phyloP scores from a whole-genome alignment of 1,140 invertebrate genomes.

The Drosophila santomea region DNA sequence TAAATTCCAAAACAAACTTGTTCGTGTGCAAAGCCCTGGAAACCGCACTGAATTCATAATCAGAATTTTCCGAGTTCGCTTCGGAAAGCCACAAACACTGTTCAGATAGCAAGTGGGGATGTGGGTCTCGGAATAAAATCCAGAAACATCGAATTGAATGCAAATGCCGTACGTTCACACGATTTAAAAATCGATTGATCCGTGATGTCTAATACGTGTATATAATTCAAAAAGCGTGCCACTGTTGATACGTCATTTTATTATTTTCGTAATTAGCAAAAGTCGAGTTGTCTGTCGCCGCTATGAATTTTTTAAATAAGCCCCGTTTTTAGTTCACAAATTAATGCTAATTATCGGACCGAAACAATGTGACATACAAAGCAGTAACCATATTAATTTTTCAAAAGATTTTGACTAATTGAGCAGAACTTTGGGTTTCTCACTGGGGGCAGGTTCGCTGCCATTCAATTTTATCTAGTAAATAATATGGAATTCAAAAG shows the following conservation, averaged over 20 bases:
- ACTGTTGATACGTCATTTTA: conserved; percentile 26
- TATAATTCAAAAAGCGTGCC: conserved; percentile 46
- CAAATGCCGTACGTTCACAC: conserved; percentile 2
- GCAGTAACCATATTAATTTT: neutral
- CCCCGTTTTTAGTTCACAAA: conserved; percentile 38
- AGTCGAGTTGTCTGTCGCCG: conserved; percentile 1
- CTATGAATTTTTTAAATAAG: conserved; percentile 36
- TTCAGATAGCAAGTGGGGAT: conserved; percentile 17
- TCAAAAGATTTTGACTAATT: conserved; percentile 6
- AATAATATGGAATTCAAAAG: neutral
- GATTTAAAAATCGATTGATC: conserved; percentile 4
- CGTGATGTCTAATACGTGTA: conserved; percentile 3
- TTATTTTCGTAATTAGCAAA: conserved; percentile 47
- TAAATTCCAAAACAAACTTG: conserved; percentile 26
- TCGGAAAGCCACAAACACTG: conserved; percentile 35
- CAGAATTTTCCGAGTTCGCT: conserved; percentile 14
- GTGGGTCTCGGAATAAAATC: conserved; percentile 8
- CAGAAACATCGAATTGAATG: conserved; percentile 18
- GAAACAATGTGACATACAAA: neutral
- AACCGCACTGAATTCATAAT: conserved; percentile 54
- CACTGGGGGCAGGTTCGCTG: too few relatives aligned
- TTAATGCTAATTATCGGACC: conserved; percentile 17
- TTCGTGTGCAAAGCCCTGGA: conserved; percentile 47
- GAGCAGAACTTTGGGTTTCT: neutral
- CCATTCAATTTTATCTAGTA: too few relatives aligned